A percentile compares a stretch with the other conserved stretches of the same genome.
Evolutionary conservation across 1,140 invertebrate genomes (phyloP).

Genomic region (Bombus consobrinus): DNA sequence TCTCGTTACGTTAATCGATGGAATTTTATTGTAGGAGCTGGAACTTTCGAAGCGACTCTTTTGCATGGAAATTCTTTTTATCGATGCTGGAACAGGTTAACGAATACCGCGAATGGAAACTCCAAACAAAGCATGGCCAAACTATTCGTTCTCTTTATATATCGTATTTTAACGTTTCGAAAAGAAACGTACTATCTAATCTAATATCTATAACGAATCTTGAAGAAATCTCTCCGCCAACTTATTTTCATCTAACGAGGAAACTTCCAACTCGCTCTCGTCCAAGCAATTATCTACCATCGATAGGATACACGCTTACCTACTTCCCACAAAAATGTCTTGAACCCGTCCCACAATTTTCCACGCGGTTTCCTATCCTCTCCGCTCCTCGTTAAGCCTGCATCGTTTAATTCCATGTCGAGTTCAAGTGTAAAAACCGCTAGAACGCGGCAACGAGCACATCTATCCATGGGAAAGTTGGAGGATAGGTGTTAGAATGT

Average conservation of each 20-base stretch:
- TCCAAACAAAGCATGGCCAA: too few species aligned
- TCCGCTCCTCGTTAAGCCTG: background rate
- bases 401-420: background rate
- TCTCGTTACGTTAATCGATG: background rate
- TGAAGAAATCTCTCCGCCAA: too few species aligned
- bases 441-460: conserved; percentile 3
- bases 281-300: background rate
- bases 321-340: background rate
- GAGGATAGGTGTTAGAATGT: conserved; percentile 47
- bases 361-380: background rate
- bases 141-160: too few species aligned
- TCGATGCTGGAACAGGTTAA: too few species aligned
- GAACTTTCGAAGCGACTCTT: background rate
- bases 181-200: too few species aligned
- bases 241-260: too few species aligned
- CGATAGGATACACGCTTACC: background rate
- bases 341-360: background rate
- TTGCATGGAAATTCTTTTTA: background rate
- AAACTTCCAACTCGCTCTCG: too few species aligned
- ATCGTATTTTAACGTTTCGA: too few species aligned
- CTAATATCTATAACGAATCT: too few species aligned
- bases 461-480: conserved; percentile 55
- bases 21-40: background rate
- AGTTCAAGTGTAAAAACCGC: background rate
- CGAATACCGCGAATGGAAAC: too few species aligned